Conservation (phyloP, 2,113 vertebrate genomes). For the Urocitellus parryii region DNA sequence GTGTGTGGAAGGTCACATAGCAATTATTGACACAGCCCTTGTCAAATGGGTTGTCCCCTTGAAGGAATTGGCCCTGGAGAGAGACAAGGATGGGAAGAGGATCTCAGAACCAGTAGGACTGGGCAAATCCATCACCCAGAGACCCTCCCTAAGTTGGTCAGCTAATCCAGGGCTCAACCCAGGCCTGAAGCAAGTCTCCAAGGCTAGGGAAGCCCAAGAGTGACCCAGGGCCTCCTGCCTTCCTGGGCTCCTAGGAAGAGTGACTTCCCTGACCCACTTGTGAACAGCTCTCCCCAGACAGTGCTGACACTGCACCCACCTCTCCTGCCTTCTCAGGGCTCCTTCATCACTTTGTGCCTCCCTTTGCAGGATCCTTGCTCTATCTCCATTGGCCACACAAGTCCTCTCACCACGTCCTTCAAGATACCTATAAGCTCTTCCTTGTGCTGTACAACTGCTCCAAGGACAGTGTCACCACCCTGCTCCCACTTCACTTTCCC, state of each 20-base stretch:
- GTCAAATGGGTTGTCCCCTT: slow-evolving; percentile 55
- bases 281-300: not conserved
- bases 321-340: not conserved
- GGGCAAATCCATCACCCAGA: too few relatives aligned
- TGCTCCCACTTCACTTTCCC: not conserved
- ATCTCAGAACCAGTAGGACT: slow-evolving; percentile 29
- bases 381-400: not conserved
- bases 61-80: slow-evolving; percentile 39
- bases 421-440: not conserved
- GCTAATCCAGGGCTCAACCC: not conserved
- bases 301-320: too few relatives aligned
- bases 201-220: not conserved
- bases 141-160: not conserved
- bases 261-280: not conserved
- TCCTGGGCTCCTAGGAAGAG: not conserved
- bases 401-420: not conserved
- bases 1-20: slow-evolving; percentile 63
- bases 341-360: too few relatives aligned
- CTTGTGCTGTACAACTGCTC: not conserved
- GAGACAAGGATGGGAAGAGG: not conserved
- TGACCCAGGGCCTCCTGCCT: too few relatives aligned
- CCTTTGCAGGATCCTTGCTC: not conserved
- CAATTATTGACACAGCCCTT: slow-evolving; percentile 68
- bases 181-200: not conserved
- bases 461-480: not conserved